Conservation (phyloP, 2,888 invertebrate genomes). For the Girardia tigrina region DNA sequence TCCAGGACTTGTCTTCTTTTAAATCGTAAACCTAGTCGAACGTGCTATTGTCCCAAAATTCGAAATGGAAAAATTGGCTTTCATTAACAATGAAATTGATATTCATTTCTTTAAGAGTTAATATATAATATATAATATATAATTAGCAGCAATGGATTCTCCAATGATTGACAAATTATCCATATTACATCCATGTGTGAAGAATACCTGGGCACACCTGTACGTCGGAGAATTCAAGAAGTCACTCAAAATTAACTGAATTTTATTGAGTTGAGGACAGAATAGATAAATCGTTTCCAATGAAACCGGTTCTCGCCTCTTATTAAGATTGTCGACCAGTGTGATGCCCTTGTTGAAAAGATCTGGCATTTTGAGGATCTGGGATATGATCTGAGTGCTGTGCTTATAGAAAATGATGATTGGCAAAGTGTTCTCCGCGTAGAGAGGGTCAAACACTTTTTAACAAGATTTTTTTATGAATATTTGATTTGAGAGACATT, state of each 20-base stretch:
- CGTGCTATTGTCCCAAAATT: too few species aligned
- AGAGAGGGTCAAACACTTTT: background rate
- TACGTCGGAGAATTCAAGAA: background rate
- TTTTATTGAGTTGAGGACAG: background rate
- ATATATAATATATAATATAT: too few species aligned
- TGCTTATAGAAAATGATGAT: background rate
- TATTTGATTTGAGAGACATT: background rate
- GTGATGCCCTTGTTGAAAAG: background rate
- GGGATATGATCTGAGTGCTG: background rate
- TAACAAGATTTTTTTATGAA: background rate
- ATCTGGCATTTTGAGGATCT: background rate
- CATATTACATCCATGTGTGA: background rate
- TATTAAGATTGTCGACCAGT: background rate
- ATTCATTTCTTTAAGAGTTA: too few species aligned
- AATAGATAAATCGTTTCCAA: background rate
- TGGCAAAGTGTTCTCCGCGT: background rate
- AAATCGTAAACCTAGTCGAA: too few species aligned
- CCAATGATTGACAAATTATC: too few species aligned
- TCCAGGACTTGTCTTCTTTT: too few species aligned
- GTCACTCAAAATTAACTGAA: background rate
- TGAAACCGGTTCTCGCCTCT: background rate
- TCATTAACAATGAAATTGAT: too few species aligned
- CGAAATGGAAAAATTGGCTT: too few species aligned
- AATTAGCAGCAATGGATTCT: too few species aligned
- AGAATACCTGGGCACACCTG: background rate